Base-by-base conservation (phyloP, 64 coral and sea anemone species). In the Porites lutea region DNA sequence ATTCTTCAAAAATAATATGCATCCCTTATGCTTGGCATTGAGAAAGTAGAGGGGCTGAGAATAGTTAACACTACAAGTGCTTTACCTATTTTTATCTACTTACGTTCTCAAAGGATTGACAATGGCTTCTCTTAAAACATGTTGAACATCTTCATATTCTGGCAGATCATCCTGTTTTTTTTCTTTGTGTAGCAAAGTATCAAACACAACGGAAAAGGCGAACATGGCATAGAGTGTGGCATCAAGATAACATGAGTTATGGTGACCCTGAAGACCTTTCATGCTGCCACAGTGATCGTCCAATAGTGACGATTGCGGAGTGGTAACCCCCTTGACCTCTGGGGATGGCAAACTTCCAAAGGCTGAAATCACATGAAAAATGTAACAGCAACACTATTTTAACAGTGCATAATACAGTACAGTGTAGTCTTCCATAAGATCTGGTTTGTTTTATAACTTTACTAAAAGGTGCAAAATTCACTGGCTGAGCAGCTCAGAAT, bases 231-330 rank as follows among this genome's bases (percentile, higher is more conserved):
- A 99, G n/a, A 99, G 57, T 2, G 97, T 99, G 2, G 97, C 91
- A 55, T 99, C 97, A 44, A 99, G 73, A 57, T 99, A 99, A 63
- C 97, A 99, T 0, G 97, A 99, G 64, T 99, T 99, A 22, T 99
- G 97, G 44, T 99, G 97, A 23, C 97, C 97, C 51, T 99, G 97
- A 9, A 99, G 95, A 59, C 97, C 97, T 84, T 72, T 75, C 90
- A 95, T 91, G 14, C 3, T 83, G 0, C 94, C 88, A 82, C 90
- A 59, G 3, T 72, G 48, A 14, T 69, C 6, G 0, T 78, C 43
- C 2, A 55, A 52, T 10, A 96, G 71, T 13, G 77, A 61, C 13
- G 71, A 49, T 13, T 68, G 94, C 7, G 97, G 97, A 4, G 65
- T 52, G 19, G 96, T 86, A 47, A 88, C 79, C 15, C 94, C 96